A percentile compares a stretch with the other conserved stretches of the same genome.
These are phyloP conservation scores for Acanthoscelides obtectus DNA, from an alignment of 2,888 invertebrate genomes.

Conservation along the genomic window DNA sequence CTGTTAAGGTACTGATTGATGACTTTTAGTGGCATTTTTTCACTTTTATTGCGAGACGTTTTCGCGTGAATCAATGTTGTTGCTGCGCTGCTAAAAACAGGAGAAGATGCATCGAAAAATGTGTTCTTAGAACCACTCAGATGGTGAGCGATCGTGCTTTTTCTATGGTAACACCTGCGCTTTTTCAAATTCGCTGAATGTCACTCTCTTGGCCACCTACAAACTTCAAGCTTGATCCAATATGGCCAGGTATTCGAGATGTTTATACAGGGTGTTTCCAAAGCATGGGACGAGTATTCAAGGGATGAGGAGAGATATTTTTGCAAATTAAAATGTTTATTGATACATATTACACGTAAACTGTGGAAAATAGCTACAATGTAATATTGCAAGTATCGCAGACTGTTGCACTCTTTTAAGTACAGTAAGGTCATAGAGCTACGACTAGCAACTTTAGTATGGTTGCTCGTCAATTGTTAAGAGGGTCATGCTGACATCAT, in stretches of 20 bases:
- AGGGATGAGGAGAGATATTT: too few species aligned
- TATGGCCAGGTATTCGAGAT: neutral
- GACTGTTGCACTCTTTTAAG: too few species aligned
- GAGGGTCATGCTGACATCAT: too few species aligned
- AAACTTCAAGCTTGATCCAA: neutral
- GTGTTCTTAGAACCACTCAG: neutral
- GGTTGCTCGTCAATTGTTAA: too few species aligned
- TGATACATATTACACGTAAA: too few species aligned
- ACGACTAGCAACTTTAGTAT: too few species aligned
- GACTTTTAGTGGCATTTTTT: slow-evolving; percentile 25
- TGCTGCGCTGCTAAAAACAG: neutral
- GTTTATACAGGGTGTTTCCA: too few species aligned
- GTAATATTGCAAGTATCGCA: too few species aligned
- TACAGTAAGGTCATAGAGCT: too few species aligned
- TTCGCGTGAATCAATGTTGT: slow-evolving; percentile 28
- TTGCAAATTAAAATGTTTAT: too few species aligned
- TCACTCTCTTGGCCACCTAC: neutral
- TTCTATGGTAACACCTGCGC: neutral
- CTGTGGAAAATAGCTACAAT: too few species aligned
- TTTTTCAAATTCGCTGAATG: neutral
- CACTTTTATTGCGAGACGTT: slow-evolving; percentile 31
- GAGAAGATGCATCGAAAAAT: neutral
- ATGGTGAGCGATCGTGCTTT: neutral
- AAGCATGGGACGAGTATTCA: too few species aligned
- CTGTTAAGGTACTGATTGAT: slow-evolving; percentile 12